phyloP scores from a whole-genome alignment of 2,888 invertebrate genomes.

The Lagria hirta region DNA sequence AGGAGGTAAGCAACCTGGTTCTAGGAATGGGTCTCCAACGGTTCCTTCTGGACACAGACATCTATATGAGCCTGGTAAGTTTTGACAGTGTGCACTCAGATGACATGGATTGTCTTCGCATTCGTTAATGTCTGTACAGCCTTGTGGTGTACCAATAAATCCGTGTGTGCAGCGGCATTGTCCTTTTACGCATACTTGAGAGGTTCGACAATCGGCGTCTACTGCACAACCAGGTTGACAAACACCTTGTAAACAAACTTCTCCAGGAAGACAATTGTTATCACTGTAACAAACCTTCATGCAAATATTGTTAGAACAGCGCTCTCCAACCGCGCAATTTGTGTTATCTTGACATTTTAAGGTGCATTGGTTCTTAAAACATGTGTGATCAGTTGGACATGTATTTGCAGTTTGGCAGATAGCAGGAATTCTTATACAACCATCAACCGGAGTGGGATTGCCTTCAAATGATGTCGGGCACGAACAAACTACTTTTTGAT shows the following conservation, averaged over 20 bases:
- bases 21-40: constrained; percentile 70
- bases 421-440: constrained; percentile 80
- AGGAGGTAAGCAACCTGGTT: constrained; percentile 76
- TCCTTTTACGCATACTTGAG: constrained; percentile 73
- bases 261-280: constrained; percentile 86
- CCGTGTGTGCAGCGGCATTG: constrained; percentile 79
- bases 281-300: constrained; percentile 86
- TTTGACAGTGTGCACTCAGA: constrained; percentile 75
- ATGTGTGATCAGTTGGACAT: constrained; percentile 77
- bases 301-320: constrained; percentile 76
- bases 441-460: constrained; percentile 84
- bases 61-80: constrained; percentile 76
- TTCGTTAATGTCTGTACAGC: constrained; percentile 83
- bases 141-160: constrained; percentile 70
- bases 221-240: constrained; percentile 82
- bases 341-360: constrained; percentile 73
- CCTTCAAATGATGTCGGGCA: constrained; percentile 86
- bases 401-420: constrained; percentile 68
- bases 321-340: constrained; percentile 81
- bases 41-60: constrained; percentile 79
- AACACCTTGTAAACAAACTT: constrained; percentile 78
- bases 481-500: constrained; percentile 75
- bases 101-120: constrained; percentile 80
- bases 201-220: constrained; percentile 76
- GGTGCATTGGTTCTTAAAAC: constrained; percentile 76